Conservation (phyloP, 2,888 invertebrate species). For the Microctonus aethiopoides region DNA sequence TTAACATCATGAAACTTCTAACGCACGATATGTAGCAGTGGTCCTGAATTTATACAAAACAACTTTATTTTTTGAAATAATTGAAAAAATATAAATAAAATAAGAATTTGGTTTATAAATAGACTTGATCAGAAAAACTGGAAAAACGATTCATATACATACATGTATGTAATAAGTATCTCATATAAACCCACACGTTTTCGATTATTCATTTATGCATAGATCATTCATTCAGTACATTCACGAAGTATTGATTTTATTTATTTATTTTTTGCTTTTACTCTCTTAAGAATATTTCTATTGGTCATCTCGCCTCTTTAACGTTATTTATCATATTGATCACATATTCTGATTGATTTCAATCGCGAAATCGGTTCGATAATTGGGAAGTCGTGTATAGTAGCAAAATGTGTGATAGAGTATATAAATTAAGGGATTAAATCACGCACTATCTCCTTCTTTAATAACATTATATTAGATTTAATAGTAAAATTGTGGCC, state of each 20-base stretch:
- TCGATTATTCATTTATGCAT: neutral
- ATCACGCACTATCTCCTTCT: neutral
- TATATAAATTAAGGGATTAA: neutral
- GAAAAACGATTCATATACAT: neutral
- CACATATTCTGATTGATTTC: neutral
- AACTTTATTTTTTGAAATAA: too few species aligned
- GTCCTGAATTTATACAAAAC: too few species aligned
- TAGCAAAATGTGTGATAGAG: neutral
- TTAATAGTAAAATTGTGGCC: neutral
- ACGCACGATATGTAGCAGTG: too few species aligned
- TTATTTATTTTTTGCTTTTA: neutral
- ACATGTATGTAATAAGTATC: neutral
- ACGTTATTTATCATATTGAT: neutral
- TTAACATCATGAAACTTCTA: too few species aligned
- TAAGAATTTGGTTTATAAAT: neutral
- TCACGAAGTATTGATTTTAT: neutral
- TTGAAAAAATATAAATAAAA: neutral
- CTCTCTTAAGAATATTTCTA: neutral
- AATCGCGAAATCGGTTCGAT: neutral
- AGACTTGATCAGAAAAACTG: neutral
- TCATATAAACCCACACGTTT: neutral
- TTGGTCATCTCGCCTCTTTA: neutral
- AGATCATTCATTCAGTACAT: neutral
- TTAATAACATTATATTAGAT: neutral
- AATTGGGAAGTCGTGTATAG: neutral